Evolutionary conservation across 2,797 vertebrate genomes (phyloP), one percentile per base, ranked within the genome.

Genomic region (Cygnus olor): DNA sequence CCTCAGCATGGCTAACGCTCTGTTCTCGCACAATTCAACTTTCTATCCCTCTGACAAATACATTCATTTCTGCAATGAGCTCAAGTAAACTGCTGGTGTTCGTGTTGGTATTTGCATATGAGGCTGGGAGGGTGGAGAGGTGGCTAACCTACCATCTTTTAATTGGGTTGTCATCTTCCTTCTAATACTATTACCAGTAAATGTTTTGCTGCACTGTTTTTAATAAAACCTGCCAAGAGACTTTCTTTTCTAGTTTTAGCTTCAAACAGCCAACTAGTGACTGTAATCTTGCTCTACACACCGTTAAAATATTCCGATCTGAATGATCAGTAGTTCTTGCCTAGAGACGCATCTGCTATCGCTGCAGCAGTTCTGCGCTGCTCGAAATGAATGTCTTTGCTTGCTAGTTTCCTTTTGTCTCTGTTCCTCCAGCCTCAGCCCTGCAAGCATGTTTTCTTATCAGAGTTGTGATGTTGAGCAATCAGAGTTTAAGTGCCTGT

Each of bases 231-330:
- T 90, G 88, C 84, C 92, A 90, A 90, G 47, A 96, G 69, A 79
- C 54, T 81, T 92, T 85, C 63, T 89, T 95, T 87, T 90, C 82
- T 87, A 64, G 80, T 90, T 91, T 90, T 82, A 90, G 65, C 89
- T 97, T 96, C 93, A 88, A 94, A 90, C 81, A 91, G 90, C 80
- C 93, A 94, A 74, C 77, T 10, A 93, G 79, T 63, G 93, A 91
- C 76, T 93, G 89, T 60, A 95, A 72, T 90, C 90, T 95, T 90
- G 88, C 90, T 94, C 93, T 93, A 88, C 93, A 94, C 94, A 94
- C 89, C 84, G 88, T 88, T 96, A 94, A 97, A 94, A 97, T 95
- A 96, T 95, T 96, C 95, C 89, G 83, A 87, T 90, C 84, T 89
- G 90, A 89, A 61, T 3, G 44, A 95, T 95, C 91, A 94, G 92